Conservation (phyloP, 2,888 invertebrate genomes). For the Diplolepis rosae region DNA sequence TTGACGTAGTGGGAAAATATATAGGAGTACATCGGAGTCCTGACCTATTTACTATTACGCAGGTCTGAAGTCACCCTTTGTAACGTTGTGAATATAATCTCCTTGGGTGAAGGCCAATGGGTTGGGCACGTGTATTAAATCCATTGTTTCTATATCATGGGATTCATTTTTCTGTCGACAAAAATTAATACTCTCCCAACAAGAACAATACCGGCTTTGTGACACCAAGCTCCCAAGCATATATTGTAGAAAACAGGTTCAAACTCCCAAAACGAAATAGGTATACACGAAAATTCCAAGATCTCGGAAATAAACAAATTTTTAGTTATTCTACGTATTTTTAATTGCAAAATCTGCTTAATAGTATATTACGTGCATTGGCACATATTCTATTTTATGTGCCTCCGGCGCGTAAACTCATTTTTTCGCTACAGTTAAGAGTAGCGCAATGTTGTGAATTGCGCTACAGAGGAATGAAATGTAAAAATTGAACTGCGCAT, state of each 20-base stretch:
- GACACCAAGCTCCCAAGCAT: not conserved
- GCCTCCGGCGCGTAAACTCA: too few relatives aligned
- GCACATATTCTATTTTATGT: too few relatives aligned
- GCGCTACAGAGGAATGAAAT: too few relatives aligned
- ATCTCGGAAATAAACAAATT: too few relatives aligned
- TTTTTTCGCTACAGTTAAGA: too few relatives aligned
- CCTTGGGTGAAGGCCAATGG: not conserved
- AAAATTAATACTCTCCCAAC: not conserved
- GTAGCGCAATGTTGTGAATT: too few relatives aligned
- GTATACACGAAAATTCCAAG: too few relatives aligned
- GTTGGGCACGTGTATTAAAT: conserved; percentile 6
- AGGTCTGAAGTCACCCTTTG: conserved; percentile 17
- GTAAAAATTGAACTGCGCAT: too few relatives aligned
- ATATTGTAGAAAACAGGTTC: not conserved
- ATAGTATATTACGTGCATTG: too few relatives aligned
- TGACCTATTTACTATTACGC: conserved; percentile 17
- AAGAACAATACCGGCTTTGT: not conserved
- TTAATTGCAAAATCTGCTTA: too few relatives aligned
- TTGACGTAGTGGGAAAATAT: not conserved
- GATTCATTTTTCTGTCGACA: conserved; percentile 8
- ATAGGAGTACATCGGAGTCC: not conserved
- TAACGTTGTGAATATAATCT: conserved; percentile 24
- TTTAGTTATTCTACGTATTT: too few relatives aligned
- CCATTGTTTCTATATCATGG: conserved; percentile 8
- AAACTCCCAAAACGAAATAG: too few relatives aligned